Evolutionary conservation across 2,113 vertebrate genomes (phyloP), one percentile per base, ranked within the genome.

Genomic region (Haplochromis burtoni): DNA sequence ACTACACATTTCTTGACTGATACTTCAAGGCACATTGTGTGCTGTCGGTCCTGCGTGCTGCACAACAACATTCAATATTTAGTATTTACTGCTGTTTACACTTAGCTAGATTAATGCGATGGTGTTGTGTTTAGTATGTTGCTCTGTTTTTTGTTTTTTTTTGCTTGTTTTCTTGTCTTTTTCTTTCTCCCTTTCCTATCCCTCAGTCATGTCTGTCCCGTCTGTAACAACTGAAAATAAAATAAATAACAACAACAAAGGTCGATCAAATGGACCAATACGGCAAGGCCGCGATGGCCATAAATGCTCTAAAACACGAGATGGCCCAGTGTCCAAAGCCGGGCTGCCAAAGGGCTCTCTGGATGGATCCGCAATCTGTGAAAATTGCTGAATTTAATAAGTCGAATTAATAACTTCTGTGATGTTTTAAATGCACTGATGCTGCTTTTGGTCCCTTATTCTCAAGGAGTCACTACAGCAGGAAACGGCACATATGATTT

Each of bases 1-100:
- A 51, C 3, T 5, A 51, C 8, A 51, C 3, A 8, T 51, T 10
- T 51, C 0, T 51, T n/a, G 49, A 0, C 49, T 51, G 49, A 17
- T 51, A 51, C 1, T 51, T 51, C 49, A 1, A 51, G 0, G 49
- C 49, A 51, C 49, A 51, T 51, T 51, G 1, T n/a, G 49, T 0
- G 1, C 49, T 53, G 19, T n/a, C 19, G 0, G 51, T 53, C 51
- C 51, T 53, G 49, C 9, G 1, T 53, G 3, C 49, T 53, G 3
- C 19, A 1, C 2, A 53, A 53, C 0, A 53, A 6, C 19, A 21
- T 53, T 53, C 19, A n/a, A 10, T 53, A n/a, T n/a, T 51, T 51
- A n/a, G 17, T 2, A 51, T 53, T 53, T 53, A 53, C 19, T 53
- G 5, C 1, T 10, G 3, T n/a, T 53, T 51, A 53, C 49, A 6